Evolutionary conservation across 2,888 invertebrate species (phyloP).

Genomic region (Nudaria mundana): DNA sequence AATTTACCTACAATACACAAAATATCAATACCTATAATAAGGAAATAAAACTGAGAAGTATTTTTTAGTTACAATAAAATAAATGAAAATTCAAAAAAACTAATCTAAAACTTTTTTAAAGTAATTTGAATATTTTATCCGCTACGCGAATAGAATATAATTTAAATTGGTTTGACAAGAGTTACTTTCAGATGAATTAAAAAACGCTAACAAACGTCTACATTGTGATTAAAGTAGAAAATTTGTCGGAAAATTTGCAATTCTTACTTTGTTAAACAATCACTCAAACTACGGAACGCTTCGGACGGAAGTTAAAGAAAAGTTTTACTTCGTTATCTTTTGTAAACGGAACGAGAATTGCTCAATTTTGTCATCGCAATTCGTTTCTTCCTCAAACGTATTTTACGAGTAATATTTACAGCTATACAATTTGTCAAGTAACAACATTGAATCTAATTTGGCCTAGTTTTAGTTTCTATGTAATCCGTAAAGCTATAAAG

Average conservation of each 20-base stretch:
- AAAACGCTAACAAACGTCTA: slow-evolving; percentile 31
- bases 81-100: slow-evolving; percentile 9
- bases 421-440: slow-evolving; percentile 1
- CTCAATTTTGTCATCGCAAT: slow-evolving; percentile 31
- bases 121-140: slow-evolving; percentile 10
- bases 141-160: slow-evolving; percentile 10
- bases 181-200: slow-evolving; percentile 27
- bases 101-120: slow-evolving; percentile 2
- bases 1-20: too few species aligned
- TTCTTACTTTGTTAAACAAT: slow-evolving; percentile 41
- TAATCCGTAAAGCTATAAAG: slow-evolving; percentile 4
- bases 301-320: slow-evolving; percentile 35
- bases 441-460: slow-evolving; percentile 13
- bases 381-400: slow-evolving; percentile 13
- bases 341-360: slow-evolving; percentile 34
- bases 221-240: slow-evolving; percentile 43
- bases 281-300: slow-evolving; percentile 32
- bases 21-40: background rate
- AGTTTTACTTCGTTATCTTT: slow-evolving; percentile 52
- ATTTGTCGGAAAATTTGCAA: slow-evolving; percentile 29
- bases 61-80: background rate
- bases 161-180: slow-evolving; percentile 13
- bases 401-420: slow-evolving; percentile 9
- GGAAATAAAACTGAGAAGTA: too few species aligned
- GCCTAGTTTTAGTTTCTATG: background rate